These are phyloP conservation scores for Ariolimax columbianus DNA, from an alignment of 2,888 invertebrate genomes.

Conservation along the genomic window DNA sequence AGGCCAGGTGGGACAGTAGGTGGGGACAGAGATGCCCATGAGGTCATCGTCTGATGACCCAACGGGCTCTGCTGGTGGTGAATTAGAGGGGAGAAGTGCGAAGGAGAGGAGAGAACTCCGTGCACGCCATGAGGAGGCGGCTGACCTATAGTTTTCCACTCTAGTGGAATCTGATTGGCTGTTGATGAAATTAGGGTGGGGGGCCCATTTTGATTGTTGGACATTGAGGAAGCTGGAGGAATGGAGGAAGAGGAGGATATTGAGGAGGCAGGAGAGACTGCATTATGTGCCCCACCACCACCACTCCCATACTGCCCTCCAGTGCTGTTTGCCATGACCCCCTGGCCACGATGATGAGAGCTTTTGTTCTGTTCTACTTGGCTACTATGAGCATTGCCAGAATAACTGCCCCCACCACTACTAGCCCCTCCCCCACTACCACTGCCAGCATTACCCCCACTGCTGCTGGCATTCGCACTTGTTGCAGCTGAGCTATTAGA, in stretches of 20 bases:
- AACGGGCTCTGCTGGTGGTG: slow-evolving; percentile 50
- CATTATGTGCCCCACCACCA: slow-evolving; percentile 32
- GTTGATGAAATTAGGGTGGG: slow-evolving; percentile 26
- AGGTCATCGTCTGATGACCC: slow-evolving; percentile 45
- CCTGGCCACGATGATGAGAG: slow-evolving; percentile 40
- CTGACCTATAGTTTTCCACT: slow-evolving; percentile 44
- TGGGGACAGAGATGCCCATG: slow-evolving; percentile 50
- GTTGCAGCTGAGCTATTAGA: background rate
- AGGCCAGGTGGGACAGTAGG: slow-evolving; percentile 48
- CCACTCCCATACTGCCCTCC: slow-evolving; percentile 37
- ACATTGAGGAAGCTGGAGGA: slow-evolving; percentile 31
- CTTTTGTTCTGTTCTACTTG: slow-evolving; percentile 29
- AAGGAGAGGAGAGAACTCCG: slow-evolving; percentile 50
- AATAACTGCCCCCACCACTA: background rate
- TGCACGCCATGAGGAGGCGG: slow-evolving; percentile 42
- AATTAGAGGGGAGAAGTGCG: slow-evolving; percentile 47
- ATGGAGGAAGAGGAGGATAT: slow-evolving; percentile 27
- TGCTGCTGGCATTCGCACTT: background rate
- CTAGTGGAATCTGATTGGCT: slow-evolving; percentile 48
- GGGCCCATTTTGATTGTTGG: slow-evolving; percentile 25
- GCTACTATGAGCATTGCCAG: background rate
- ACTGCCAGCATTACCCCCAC: slow-evolving; percentile 9
- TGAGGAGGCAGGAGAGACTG: slow-evolving; percentile 32
- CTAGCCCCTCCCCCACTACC: slow-evolving; percentile 5
- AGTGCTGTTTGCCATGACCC: slow-evolving; percentile 33